A percentile compares a stretch with the other conserved stretches of the same genome.
These are phyloP conservation scores for Prosapia bicincta DNA, from an alignment of 2,888 invertebrate species.

Conservation along the genomic window DNA sequence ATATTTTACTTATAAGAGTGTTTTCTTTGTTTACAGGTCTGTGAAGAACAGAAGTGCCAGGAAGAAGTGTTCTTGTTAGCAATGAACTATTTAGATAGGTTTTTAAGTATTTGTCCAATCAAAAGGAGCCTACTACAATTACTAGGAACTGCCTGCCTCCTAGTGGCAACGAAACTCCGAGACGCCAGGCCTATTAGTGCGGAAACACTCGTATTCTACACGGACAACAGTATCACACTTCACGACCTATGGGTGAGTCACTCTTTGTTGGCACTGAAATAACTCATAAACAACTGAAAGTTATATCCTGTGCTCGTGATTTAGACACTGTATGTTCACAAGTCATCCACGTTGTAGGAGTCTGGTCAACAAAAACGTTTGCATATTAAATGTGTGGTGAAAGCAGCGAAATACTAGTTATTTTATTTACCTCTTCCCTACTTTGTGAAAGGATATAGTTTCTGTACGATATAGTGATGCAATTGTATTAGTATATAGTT, in stretches of 20 bases:
- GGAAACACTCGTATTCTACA: constrained; percentile 84
- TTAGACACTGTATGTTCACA: too few species aligned
- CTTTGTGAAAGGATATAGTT: too few species aligned
- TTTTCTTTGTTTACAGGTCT: constrained; percentile 64
- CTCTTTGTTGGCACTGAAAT: too few species aligned
- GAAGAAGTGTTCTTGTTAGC: constrained; percentile 92
- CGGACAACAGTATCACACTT: constrained; percentile 86
- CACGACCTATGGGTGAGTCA: constrained; percentile 86
- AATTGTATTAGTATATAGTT: too few species aligned
- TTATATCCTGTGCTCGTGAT: too few species aligned
- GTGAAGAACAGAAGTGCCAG: constrained; percentile 89
- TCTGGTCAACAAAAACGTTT: too few species aligned
- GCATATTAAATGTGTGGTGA: too few species aligned
- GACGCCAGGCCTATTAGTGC: constrained; percentile 79
- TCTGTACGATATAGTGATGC: too few species aligned
- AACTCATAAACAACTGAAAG: too few species aligned
- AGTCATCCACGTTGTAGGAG: too few species aligned
- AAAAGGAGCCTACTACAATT: constrained; percentile 86
- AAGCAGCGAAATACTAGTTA: too few species aligned
- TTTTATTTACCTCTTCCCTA: too few species aligned
- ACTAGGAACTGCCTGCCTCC: constrained; percentile 85
- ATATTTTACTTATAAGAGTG: neutral
- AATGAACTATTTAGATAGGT: constrained; percentile 90
- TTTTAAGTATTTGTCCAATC: constrained; percentile 79
- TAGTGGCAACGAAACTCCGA: constrained; percentile 89